Conservation (phyloP, 2,797 vertebrate genomes). For the Malurus splendens region DNA sequence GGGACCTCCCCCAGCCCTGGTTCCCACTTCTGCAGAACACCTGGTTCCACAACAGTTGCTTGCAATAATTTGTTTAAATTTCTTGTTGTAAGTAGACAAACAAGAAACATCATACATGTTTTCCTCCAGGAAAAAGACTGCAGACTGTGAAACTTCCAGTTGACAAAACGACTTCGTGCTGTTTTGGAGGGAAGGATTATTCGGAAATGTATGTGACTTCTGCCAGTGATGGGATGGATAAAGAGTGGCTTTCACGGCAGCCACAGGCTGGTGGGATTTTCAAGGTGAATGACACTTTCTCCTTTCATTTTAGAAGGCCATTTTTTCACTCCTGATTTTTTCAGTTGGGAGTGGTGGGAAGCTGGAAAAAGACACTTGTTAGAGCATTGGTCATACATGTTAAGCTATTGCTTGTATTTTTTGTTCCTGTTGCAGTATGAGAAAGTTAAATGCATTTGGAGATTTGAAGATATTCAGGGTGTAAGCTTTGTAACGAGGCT, state of each 20-base stretch:
- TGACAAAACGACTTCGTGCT: constrained; percentile 87
- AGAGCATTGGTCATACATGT: not conserved
- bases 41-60: not conserved
- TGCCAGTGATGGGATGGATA: constrained; percentile 74
- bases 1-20: not conserved
- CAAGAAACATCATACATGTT: not conserved
- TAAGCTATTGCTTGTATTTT: not conserved
- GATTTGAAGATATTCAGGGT: not conserved
- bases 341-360: not conserved
- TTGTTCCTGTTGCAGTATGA: not conserved
- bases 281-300: constrained; percentile 71
- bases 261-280: constrained; percentile 84
- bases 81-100: not conserved
- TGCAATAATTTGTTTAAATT: not conserved
- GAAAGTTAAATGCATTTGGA: not conserved
- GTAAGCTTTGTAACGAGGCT: not conserved
- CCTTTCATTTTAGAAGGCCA: not conserved
- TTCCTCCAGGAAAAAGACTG: constrained; percentile 79
- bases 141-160: constrained; percentile 84
- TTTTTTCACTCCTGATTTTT: not conserved
- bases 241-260: constrained; percentile 69
- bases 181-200: constrained; percentile 89
- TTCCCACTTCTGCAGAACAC: not conserved
- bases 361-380: not conserved
- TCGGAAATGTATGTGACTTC: constrained; percentile 90